Base-by-base conservation (phyloP, 2,797 vertebrate genomes). In the Limosa lapponica region DNA sequence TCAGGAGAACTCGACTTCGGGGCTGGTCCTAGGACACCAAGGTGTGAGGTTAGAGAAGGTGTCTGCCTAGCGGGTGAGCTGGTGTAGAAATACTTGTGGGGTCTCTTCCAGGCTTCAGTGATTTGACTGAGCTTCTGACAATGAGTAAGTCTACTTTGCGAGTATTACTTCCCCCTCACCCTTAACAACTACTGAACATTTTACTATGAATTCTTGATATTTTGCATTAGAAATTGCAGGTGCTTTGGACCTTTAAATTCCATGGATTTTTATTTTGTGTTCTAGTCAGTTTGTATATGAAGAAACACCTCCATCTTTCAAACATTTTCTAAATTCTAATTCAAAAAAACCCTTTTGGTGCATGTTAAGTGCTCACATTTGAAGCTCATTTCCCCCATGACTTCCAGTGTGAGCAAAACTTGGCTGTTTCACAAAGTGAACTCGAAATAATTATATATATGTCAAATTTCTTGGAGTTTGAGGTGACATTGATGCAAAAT, bases 1-100 rank as follows among this genome's bases (percentile, higher is more conserved):
- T 79, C 44, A 46, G 24, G 28, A 88, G 17, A 28, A 66, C 8
- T 25, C 0, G 0, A 9, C 0, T 2, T n/a, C 3, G 6, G 20
- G 43, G 7, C 15, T 72, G 24, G 37, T 41, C 70, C 59, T 80
- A 66, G 71, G 30, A 70, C 13, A 13, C 25, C 20, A 13, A 37
- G 16, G 2, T 1, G 23, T 25, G 48, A 71, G 8, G 32, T 19
- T 44, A 32, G 23, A 70, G 55, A 4, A 87, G 65, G 27, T 61
- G 22, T 16, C 49, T 91, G 54, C 5, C 1, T 3, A 12, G 12
- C 1, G 54, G n/a, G 10, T 54, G 46, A 89, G 11, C 39, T 69
- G 19, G 16, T 66, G 28, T 36, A 54, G 34, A 74, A 90, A 22
- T 18, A 41, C 17, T 25, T 37, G n/a, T 39, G 58, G 46, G 79